Evolutionary conservation across 1,140 invertebrate species (phyloP).

Genomic region (Lanistes nyassanus): DNA sequence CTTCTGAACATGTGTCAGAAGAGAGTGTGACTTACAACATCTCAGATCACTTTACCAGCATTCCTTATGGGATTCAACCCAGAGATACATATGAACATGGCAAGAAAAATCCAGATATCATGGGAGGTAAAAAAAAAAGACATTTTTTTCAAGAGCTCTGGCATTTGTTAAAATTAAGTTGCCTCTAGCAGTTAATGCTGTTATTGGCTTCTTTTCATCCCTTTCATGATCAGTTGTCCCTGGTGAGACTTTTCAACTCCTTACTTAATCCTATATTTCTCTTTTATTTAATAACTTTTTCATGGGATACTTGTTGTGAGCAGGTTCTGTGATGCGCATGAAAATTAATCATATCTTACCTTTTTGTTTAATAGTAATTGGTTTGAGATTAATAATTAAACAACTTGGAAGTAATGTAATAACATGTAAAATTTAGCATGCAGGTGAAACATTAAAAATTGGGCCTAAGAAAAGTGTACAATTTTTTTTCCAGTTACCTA

Average conservation of each 20-base stretch:
- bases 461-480: too few relatives aligned
- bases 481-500: slow-evolving; percentile 54
- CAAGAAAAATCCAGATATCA: slow-evolving; percentile 57
- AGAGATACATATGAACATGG: slow-evolving; percentile 59
- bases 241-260: too few relatives aligned
- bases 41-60: slow-evolving; percentile 47
- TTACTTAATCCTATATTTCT: background rate
- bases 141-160: background rate
- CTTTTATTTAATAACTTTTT: too few relatives aligned
- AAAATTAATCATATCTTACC: background rate
- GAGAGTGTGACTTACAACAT: slow-evolving; percentile 35
- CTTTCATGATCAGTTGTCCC: background rate
- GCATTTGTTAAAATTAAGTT: background rate
- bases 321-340: background rate
- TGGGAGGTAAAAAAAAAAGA: slow-evolving; percentile 54
- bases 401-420: too few relatives aligned
- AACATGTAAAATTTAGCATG: too few relatives aligned
- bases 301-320: too few relatives aligned
- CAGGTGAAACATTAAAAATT: too few relatives aligned
- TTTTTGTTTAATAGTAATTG: background rate
- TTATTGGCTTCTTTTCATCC: background rate
- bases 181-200: background rate
- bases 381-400: too few relatives aligned
- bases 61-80: slow-evolving; percentile 57
- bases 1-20: slow-evolving; percentile 28